Conservation (phyloP, 92 coral and sea anemone species). For the Epizoanthus scotinus region DNA sequence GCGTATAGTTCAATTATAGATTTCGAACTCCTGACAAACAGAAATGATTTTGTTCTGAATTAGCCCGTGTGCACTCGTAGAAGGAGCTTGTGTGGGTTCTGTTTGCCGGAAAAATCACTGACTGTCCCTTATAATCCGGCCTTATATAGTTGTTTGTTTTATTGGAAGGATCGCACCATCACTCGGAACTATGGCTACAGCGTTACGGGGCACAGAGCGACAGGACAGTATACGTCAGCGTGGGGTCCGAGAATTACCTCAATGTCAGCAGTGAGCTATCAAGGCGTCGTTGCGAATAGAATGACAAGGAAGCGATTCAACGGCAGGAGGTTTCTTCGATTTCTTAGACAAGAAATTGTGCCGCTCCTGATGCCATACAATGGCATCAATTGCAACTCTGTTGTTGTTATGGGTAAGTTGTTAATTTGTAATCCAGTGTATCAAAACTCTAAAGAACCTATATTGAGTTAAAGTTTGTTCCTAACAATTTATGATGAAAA, state of each 20-base stretch:
- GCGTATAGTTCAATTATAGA: background rate
- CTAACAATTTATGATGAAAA: too few relatives aligned
- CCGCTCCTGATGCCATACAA: conserved; percentile 56
- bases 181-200: conserved; percentile 56
- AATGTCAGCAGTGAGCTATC: conserved; percentile 39
- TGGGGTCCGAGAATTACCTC: conserved; percentile 44
- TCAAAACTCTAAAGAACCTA: too few relatives aligned
- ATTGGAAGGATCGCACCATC: conserved; percentile 41
- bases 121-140: too few relatives aligned
- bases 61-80: too few relatives aligned
- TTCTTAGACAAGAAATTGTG: conserved; percentile 45
- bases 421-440: background rate
- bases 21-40: too few relatives aligned
- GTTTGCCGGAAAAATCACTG: too few relatives aligned
- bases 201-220: conserved; percentile 39
- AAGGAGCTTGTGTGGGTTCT: too few relatives aligned
- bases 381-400: conserved; percentile 53
- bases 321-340: conserved; percentile 36
- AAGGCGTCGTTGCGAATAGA: conserved; percentile 46
- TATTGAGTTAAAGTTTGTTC: too few relatives aligned
- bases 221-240: conserved; percentile 40
- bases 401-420: conserved; percentile 54
- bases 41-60: too few relatives aligned
- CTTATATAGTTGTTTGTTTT: background rate
- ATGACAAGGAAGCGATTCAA: conserved; percentile 24